Evolutionary conservation across 2,888 invertebrate species (phyloP).

Genomic region (Epistrophe eligans): DNA sequence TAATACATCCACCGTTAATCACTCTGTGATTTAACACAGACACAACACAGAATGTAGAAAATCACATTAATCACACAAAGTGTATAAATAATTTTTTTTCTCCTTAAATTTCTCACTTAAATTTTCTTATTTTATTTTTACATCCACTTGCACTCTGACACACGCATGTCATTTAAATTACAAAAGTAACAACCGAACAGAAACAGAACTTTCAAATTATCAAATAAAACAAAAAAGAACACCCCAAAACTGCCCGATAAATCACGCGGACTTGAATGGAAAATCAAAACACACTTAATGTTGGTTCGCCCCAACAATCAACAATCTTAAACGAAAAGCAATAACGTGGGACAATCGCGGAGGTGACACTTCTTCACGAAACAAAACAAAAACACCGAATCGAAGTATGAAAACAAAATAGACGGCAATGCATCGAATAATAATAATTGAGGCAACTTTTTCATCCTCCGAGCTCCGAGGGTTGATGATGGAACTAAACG

Average conservation of each 20-base stretch:
- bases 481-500: not conserved
- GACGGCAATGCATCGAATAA: constrained; percentile 13
- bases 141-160: constrained; percentile 62
- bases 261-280: not conserved
- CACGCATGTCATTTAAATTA: constrained; percentile 57
- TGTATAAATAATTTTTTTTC: constrained; percentile 14
- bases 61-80: constrained; percentile 41
- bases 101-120: constrained; percentile 10
- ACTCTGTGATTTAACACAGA: constrained; percentile 49
- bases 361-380: constrained; percentile 17
- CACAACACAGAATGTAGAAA: constrained; percentile 12
- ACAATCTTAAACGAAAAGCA: constrained; percentile 11
- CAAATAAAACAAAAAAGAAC: not conserved
- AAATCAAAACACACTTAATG: constrained; percentile 22
- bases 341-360: constrained; percentile 18
- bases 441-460: constrained; percentile 34
- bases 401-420: not conserved
- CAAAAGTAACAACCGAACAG: not conserved
- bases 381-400: constrained; percentile 18
- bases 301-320: not conserved
- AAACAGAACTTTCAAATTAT: not conserved
- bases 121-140: constrained; percentile 25
- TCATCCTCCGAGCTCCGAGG: constrained; percentile 37
- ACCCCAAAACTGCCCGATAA: constrained; percentile 7
- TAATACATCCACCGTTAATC: constrained; percentile 56